Evolutionary conservation across 1,140 invertebrate species (phyloP), one percentile per base, ranked within the genome.

Genomic region (Hycleus phaleratus): DNA sequence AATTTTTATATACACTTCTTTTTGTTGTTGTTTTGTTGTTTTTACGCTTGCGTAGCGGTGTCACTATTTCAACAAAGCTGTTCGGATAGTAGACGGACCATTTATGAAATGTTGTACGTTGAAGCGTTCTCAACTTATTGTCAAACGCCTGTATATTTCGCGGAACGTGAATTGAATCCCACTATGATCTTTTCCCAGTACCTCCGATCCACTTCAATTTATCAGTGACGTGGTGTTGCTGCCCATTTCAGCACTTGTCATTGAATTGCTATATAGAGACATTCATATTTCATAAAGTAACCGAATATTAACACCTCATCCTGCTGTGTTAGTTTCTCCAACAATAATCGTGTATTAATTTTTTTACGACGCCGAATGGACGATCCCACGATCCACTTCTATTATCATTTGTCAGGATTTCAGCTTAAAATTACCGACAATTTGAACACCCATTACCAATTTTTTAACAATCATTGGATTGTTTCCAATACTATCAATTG

Each of bases 191-290:
- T 64, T 62, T 64, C 58, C 59, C 50, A 49, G 56, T 26, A 40
- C 51, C 52, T 62, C 51, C 32, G 52, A 65, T 69, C 64, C 67
- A 64, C 60, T 60, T 64, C 67, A 69, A 69, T 69, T 69, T 69
- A 69, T 69, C 67, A 69, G 60, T 51, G 46, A 56, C 38, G 43
- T 45, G 42, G 56, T 39, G 43, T 51, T 65, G 65, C 65, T 63
- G 65, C 63, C 67, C 58, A 63, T 68, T 67, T 68, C 65, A 61
- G 55, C 67, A 68, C 67, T 61, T 68, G 67, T 67, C 67, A 68
- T 53, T 51, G 46, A 59, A 43, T 43, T 5, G 32, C 32, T 5
- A 32, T 18, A 18, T 7, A 5, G 32, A 7, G 7, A 32, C 32
- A 7, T 32, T 32, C 32, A 32, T 32, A 32, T 32, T 32, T 32